Conservation (phyloP, 2,113 vertebrate genomes). For the Pollachius pollachius region DNA sequence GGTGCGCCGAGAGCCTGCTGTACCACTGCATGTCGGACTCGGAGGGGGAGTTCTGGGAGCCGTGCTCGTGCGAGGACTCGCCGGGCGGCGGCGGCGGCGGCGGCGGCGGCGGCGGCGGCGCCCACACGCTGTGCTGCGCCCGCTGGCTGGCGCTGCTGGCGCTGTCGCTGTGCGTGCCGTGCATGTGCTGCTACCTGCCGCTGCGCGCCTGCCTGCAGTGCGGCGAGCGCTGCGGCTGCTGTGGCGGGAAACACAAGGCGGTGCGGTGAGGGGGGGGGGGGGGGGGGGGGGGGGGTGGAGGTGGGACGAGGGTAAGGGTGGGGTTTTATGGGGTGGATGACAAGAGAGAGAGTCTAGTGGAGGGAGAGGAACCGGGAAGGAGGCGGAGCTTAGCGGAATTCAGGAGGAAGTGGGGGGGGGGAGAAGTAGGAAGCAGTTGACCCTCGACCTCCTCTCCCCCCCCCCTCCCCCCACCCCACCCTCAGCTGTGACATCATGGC, state of each 20-base stretch:
- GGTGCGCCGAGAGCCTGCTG: conserved; percentile 92
- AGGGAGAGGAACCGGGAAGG: not conserved
- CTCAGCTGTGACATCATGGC: not conserved
- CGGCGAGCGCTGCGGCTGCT: conserved; percentile 87
- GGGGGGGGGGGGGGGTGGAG: conserved; percentile 23
- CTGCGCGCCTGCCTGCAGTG: conserved; percentile 89
- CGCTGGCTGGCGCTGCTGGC: conserved; percentile 87
- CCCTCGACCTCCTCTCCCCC: conserved; percentile 44
- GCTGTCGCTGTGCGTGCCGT: conserved; percentile 87
- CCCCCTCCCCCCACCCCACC: conserved; percentile 1
- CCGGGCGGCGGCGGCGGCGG: conserved; percentile 48
- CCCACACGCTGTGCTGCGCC: conserved; percentile 83
- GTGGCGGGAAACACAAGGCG: conserved; percentile 89
- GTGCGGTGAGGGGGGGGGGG: conserved; percentile 80
- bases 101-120: conserved; percentile 29
- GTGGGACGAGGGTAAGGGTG: conserved; percentile 15
- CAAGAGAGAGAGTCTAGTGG: conserved; percentile 33
- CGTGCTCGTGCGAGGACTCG: conserved; percentile 88
- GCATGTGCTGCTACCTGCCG: conserved; percentile 94
- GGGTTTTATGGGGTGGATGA: conserved; percentile 32
- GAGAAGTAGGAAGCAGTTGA: conserved; percentile 26
- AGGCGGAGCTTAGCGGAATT: conserved; percentile 16
- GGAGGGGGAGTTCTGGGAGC: conserved; percentile 93
- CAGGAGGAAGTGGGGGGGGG: conserved; percentile 5
- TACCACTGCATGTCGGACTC: conserved; percentile 97